Base-by-base conservation (phyloP, 2,888 invertebrate genomes). In the Xestia c-nigrum region DNA sequence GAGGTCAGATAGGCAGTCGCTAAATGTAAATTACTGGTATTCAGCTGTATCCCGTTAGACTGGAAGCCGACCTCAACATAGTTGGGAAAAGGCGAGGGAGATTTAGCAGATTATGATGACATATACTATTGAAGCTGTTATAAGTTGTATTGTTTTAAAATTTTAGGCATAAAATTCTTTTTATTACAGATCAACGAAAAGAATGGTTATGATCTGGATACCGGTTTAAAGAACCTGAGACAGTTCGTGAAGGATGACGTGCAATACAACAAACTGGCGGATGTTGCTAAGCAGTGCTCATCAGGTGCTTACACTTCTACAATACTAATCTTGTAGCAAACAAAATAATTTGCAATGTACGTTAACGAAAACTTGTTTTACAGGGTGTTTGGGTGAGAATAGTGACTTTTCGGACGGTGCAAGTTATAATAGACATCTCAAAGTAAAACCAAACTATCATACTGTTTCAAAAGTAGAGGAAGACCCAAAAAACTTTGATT, bases 221-320 rank as follows among this genome's bases (percentile, higher is more conserved):
- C 65, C 3, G 81, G 59, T 14, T n/a, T 61, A 38, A 81, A 38
- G 50, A 74, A 74, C n/a, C 3, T 78, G 21, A 74, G 50, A 6
- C n/a, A 81, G 16, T 52, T 46, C 19, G 24, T 81, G 24, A 81
- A 74, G 21, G 76, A 78, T 24, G 52, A 52, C 21, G 38, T 19
- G 21, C 50, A 74, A 40, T 78, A 81, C 52, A 52, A 81, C 14
- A 66, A 74, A 24, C 5, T 81, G 12, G 78, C 16, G 24, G 40
- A 52, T 1, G 59, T 59, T 61, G 43, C 65, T 46, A 81, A 52
- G 1, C 3, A 59, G 16, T 78, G 78, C 4, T 9, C 31, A 74
- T 40, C 43, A 66, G 75, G 72, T 73, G 12, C 40, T 3, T 43
- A 43, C n/a, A 14, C n/a, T 31, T 31, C 31, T 21, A n/a, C 43